Percentiles rank a stretch among this genome's conserved stretches.
Conservation (phyloP, 2,888 invertebrate genomes). For the Artemia sinica region DNA sequence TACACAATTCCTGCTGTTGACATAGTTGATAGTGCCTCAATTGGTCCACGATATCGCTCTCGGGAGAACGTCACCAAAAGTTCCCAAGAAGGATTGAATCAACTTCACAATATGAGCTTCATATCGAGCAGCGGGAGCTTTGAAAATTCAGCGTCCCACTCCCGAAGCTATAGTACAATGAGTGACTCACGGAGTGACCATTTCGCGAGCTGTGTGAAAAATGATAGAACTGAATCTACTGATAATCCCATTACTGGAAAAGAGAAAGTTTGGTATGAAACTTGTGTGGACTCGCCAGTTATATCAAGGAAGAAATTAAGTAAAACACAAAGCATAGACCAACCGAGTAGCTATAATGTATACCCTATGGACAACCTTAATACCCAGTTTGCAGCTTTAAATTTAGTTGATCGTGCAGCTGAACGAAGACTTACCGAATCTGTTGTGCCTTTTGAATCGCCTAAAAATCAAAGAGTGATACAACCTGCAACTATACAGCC, state of each 20-base stretch:
- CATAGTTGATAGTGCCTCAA: slow-evolving; percentile 22
- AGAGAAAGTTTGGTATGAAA: slow-evolving; percentile 52
- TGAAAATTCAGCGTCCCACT: not conserved
- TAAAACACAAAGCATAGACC: slow-evolving; percentile 21
- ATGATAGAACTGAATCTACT: slow-evolving; percentile 19
- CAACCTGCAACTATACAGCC: slow-evolving; percentile 77
- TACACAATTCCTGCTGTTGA: slow-evolving; percentile 15
- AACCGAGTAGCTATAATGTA: slow-evolving; percentile 23
- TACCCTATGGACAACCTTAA: slow-evolving; percentile 24
- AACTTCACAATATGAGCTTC: slow-evolving; percentile 15
- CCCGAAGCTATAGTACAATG: not conserved
- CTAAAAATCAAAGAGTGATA: slow-evolving; percentile 64
- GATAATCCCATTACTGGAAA: slow-evolving; percentile 16
- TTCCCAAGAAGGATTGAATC: slow-evolving; percentile 15
- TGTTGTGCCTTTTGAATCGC: slow-evolving; percentile 49
- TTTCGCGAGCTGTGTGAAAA: slow-evolving; percentile 8
- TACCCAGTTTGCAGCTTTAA: slow-evolving; percentile 15
- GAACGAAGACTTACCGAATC: slow-evolving; percentile 24
- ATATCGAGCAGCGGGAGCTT: not conserved
- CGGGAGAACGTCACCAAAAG: slow-evolving; percentile 17
- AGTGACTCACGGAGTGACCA: not conserved
- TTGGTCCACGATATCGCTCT: slow-evolving; percentile 19
- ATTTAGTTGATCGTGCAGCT: not conserved
- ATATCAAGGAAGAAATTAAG: slow-evolving; percentile 23
- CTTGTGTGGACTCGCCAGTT: slow-evolving; percentile 44